phyloP scores from a whole-genome alignment of 2,888 invertebrate species.

The Agonum fuliginosum region DNA sequence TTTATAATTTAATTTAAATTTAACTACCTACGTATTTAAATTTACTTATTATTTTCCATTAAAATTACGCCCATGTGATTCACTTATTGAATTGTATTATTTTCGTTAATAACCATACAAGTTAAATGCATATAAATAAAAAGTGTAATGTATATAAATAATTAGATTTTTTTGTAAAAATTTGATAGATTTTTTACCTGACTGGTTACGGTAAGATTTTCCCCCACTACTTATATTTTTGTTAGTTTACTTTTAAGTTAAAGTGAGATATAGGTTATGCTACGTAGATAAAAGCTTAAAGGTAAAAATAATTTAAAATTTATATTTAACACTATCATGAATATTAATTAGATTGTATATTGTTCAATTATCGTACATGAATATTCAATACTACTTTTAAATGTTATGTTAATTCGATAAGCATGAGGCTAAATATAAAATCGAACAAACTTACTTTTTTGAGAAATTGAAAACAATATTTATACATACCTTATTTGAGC shows the following conservation, averaged over 20 bases:
- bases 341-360: too few relatives aligned
- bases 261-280: slow-evolving; percentile 4
- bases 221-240: neutral
- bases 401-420: neutral
- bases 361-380: too few relatives aligned
- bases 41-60: neutral
- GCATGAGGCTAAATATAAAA: neutral
- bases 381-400: too few relatives aligned
- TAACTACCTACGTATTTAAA: neutral
- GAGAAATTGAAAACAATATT: slow-evolving; percentile 12
- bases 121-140: too few relatives aligned
- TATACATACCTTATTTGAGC: neutral
- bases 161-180: too few relatives aligned
- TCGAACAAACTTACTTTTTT: slow-evolving; percentile 3
- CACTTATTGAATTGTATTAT: neutral
- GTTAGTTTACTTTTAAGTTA: neutral
- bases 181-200: too few relatives aligned
- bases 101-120: neutral
- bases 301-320: neutral
- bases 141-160: too few relatives aligned
- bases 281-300: neutral
- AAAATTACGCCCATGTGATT: neutral
- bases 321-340: neutral
- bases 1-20: too few relatives aligned
- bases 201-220: neutral